Evolutionary conservation across 1,140 invertebrate genomes (phyloP).

Genomic region (Vollenhovia emeryi): DNA sequence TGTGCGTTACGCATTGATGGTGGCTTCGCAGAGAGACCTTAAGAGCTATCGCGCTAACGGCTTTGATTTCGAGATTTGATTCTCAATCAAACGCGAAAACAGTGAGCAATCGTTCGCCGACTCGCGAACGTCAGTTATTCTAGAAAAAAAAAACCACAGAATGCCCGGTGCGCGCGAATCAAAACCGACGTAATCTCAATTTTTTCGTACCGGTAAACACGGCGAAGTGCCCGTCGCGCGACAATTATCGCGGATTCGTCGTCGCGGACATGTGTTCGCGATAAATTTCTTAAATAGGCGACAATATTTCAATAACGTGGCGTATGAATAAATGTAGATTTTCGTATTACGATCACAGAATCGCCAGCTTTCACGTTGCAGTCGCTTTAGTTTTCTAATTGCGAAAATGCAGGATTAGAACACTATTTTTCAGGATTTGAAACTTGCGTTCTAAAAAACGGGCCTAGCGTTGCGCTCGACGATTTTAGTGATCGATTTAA

Average conservation of each 20-base stretch:
- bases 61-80: constrained; percentile 53
- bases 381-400: background rate
- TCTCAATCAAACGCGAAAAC: constrained; percentile 50
- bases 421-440: background rate
- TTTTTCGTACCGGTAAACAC: background rate
- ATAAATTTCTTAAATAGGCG: constrained; percentile 10
- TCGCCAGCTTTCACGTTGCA: background rate
- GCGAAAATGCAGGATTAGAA: background rate
- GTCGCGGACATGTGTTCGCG: background rate
- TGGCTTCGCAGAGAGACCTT: constrained; percentile 52
- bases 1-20: constrained; percentile 48
- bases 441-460: background rate
- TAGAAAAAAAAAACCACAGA: constrained; percentile 22
- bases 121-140: constrained; percentile 20
- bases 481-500: background rate
- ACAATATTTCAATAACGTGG: constrained; percentile 3
- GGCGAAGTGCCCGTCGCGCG: background rate
- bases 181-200: constrained; percentile 2
- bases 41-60: constrained; percentile 51
- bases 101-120: constrained; percentile 52
- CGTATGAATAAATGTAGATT: background rate
- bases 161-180: background rate
- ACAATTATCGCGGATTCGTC: background rate
- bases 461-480: background rate
- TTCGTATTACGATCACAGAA: background rate